Evolutionary conservation across 2,113 vertebrate genomes (phyloP).

Genomic region (Sturnus vulgaris): DNA sequence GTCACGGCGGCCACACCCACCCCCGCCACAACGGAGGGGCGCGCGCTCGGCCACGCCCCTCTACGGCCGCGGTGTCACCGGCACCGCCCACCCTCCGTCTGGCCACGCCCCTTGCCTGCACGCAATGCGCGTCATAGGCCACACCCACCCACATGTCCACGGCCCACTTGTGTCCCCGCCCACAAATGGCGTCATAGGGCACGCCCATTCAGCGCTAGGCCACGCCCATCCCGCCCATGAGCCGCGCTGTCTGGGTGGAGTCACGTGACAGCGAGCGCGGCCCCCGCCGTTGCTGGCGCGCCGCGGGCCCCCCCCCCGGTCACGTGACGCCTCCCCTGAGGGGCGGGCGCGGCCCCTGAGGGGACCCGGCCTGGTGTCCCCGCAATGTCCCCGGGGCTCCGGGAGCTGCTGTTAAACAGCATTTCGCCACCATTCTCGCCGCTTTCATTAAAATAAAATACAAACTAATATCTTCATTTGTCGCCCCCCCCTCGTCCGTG

Average conservation of each 20-base stretch:
- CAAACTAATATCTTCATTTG: background rate
- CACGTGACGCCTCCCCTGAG: background rate
- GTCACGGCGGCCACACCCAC: background rate
- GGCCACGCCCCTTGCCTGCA: background rate
- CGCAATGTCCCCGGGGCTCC: fast-evolving
- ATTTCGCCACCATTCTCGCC: fast-evolving
- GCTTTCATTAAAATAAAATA: fast-evolving
- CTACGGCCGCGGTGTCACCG: fast-evolving
- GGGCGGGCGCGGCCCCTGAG: background rate
- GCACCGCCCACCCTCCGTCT: fast-evolving
- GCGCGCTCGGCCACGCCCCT: background rate
- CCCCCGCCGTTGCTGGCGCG: background rate
- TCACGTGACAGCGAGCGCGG: background rate
- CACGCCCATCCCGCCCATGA: fast-evolving
- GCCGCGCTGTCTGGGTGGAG: fast-evolving
- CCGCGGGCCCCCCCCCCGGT: background rate
- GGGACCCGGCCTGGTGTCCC: fast-evolving
- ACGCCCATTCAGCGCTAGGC: too few species aligned
- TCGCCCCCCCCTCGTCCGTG: fast-evolving
- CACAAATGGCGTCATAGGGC: too few species aligned
- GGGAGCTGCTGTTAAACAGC: fast-evolving
- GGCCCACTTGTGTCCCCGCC: background rate
- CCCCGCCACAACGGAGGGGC: background rate
- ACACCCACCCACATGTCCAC: fast-evolving
- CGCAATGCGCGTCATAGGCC: fast-evolving